Evolutionary conservation across 1,140 invertebrate species (phyloP), one percentile per base, ranked within the genome.

Genomic region (Leptonema lineaticorne): DNA sequence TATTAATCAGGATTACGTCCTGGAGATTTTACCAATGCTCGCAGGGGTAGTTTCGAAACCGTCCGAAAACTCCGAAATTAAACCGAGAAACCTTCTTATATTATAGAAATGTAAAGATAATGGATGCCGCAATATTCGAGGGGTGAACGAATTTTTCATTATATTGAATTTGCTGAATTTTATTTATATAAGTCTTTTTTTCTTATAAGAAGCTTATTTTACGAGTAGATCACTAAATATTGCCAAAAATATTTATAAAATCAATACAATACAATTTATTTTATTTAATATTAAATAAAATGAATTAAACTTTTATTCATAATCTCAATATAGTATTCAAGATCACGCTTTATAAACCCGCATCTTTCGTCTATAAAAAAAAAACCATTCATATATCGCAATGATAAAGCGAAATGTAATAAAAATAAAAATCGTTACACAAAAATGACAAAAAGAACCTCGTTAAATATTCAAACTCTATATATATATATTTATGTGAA

Each of bases 1-100:
- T 63, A 72, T 69, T 72, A 67, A 63, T 72, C 63, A 69, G 67
- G 67, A 72, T 72, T 72, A 72, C 27, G 26, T 59, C 37, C 26
- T 27, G 63, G 56, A 37, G 37, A 33, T n/a, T 67, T 27, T 9
- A 9, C 11, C 20, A 26, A 59, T n/a, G 5, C 56, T 37, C 20
- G 48, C 6, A 20, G 29, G 63, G 46, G 48, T 18, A 20, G 46
- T 8, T 18, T 4, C 3, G 50, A 53, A 26, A 53, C 20, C 4
- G n/a, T 18, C 18, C 9, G 22, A 33, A 33, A 59, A 22, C 24
- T 37, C 28, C 26, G n/a, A 33, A 59, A 59, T 59, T 59, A 59
- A 59, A 3, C n/a, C 28, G 28, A n/a, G 16, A 29, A 28, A 33
- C 18, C n/a, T 11, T 24, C 20, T 53, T 11, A 26, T n/a, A n/a